phyloP scores from a whole-genome alignment of 37 sponge, comb jelly and placozoan species.

The Ephydatia muelleri region DNA sequence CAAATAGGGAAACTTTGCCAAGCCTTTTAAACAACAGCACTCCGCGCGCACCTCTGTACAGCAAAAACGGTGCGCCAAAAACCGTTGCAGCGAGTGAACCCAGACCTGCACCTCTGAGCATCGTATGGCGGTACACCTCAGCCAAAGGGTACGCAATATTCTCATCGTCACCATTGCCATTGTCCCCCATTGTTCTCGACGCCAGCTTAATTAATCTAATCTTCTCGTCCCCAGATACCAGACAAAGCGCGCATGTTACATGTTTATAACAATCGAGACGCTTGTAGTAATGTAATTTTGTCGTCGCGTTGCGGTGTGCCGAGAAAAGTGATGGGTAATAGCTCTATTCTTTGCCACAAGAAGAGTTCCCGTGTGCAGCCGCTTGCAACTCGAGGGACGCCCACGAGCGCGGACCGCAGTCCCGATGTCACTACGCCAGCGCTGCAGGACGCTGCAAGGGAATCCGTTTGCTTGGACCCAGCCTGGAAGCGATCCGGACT shows the following conservation, averaged over 20 bases:
- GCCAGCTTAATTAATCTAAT: not conserved
- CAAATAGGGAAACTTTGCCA: constrained; percentile 20
- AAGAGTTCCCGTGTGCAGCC: not conserved
- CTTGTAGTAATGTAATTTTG: too few relatives aligned
- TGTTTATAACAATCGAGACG: too few relatives aligned
- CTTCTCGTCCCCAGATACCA: not conserved
- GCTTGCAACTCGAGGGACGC: not conserved
- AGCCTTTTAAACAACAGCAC: constrained; percentile 29
- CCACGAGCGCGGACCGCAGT: not conserved
- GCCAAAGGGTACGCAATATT: constrained; percentile 43
- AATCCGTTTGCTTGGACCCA: not conserved
- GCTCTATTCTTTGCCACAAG: not conserved
- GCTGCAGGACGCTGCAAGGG: not conserved
- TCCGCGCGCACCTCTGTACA: constrained; percentile 23
- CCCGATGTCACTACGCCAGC: not conserved
- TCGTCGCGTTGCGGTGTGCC: too few relatives aligned
- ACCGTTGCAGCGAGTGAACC: constrained; percentile 50
- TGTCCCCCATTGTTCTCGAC: not conserved
- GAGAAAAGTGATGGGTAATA: not conserved
- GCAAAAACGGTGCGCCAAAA: constrained; percentile 50
- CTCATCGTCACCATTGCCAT: constrained; percentile 23
- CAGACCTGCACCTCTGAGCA: constrained; percentile 53
- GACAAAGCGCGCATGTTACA: too few relatives aligned
- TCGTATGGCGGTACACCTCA: constrained; percentile 65
- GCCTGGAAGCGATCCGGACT: not conserved